Percentiles rank a stretch among this genome's conserved stretches.
These are phyloP conservation scores for Chelonoidis abingdonii DNA, from an alignment of 2,113 vertebrate species.

Conservation along the genomic window DNA sequence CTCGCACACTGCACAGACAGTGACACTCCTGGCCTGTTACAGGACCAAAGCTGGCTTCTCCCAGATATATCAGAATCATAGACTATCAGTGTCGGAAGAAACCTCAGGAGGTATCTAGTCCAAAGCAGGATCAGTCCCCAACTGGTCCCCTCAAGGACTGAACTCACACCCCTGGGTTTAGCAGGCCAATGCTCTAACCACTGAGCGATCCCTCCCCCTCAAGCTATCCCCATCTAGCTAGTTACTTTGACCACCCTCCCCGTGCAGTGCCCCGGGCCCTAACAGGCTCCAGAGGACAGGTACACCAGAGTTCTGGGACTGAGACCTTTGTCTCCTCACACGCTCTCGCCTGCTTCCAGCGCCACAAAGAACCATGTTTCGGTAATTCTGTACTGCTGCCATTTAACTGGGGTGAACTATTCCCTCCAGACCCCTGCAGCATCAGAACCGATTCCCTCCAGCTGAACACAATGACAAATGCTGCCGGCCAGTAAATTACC, in stretches of 20 bases:
- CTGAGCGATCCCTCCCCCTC: too few species aligned
- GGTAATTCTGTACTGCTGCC: background rate
- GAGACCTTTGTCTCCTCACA: rapidly evolving
- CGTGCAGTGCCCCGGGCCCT: background rate
- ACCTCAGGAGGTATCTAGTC: too few species aligned
- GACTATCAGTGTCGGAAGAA: too few species aligned
- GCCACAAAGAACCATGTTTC: background rate
- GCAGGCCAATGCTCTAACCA: too few species aligned
- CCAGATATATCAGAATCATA: background rate
- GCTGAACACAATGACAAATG: background rate
- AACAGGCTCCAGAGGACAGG: background rate
- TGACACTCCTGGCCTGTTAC: too few species aligned
- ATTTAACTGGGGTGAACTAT: background rate
- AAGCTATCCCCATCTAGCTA: background rate
- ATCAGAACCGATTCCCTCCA: background rate
- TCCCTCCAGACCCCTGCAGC: background rate
- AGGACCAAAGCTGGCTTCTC: background rate
- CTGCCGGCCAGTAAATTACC: background rate
- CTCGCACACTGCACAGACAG: too few species aligned
- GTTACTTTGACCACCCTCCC: background rate
- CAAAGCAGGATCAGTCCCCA: too few species aligned
- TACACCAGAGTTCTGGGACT: background rate
- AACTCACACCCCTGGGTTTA: too few species aligned
- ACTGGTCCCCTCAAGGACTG: too few species aligned
- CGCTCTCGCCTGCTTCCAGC: background rate